These are phyloP conservation scores for Chondrilla cf. caribensis DNA, from an alignment of 37 sponge, comb jelly and placozoan species.

Conservation along the genomic window DNA sequence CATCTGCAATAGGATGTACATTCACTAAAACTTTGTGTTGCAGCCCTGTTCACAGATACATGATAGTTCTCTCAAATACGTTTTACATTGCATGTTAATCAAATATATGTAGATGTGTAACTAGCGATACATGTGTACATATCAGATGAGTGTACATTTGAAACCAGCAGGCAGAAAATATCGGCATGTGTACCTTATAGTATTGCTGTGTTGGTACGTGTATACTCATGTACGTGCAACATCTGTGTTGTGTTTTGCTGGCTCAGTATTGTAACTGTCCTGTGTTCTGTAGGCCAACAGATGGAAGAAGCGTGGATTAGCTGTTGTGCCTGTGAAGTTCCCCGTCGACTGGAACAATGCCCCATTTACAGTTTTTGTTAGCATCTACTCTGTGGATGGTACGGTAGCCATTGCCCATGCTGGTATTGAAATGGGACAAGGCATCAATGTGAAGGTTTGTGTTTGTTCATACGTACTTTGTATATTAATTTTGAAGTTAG, in stretches of 20 bases:
- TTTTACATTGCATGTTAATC: no score
- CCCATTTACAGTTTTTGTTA: conserved; percentile 57
- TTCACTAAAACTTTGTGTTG: no score
- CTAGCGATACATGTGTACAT: no score
- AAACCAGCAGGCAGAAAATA: no score
- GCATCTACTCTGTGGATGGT: conserved; percentile 70
- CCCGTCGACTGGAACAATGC: conserved; percentile 25
- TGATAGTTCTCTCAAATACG: no score
- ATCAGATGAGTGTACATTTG: no score
- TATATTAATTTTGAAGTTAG: no score
- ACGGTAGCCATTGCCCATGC: conserved; percentile 68
- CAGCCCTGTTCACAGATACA: no score
- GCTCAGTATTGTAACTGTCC: background rate
- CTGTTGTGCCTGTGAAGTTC: conserved; percentile 54
- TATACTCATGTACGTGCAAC: background rate
- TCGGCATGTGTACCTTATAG: no score
- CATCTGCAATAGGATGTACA: no score
- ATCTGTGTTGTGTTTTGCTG: background rate
- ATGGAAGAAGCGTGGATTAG: conserved; percentile 65
- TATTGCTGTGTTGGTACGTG: background rate
- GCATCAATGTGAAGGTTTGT: conserved; percentile 71
- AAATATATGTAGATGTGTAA: no score
- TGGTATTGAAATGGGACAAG: conserved; percentile 82
- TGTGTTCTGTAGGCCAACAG: conserved; percentile 52
- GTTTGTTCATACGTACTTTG: no score